Conservation (phyloP, 2,113 vertebrate genomes). For the Stigmatopora argus region DNA sequence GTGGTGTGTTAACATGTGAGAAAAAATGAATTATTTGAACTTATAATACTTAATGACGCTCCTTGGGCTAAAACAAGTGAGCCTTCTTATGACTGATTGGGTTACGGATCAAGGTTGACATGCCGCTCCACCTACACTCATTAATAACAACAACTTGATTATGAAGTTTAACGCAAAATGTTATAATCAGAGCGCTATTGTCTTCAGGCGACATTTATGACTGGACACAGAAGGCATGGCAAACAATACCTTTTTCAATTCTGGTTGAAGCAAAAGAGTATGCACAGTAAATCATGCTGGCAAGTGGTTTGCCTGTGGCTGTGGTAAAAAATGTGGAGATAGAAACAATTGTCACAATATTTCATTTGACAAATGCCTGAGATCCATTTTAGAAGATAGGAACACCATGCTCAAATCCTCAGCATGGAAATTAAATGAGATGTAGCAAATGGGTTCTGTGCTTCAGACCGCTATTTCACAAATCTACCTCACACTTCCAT, state of each 20-base stretch:
- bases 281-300: slow-evolving; percentile 31
- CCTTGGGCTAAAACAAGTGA: slow-evolving; percentile 32
- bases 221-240: slow-evolving; percentile 21
- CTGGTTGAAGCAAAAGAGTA: slow-evolving; percentile 21
- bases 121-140: slow-evolving; percentile 46
- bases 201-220: slow-evolving; percentile 26
- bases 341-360: slow-evolving; percentile 48
- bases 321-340: slow-evolving; percentile 32
- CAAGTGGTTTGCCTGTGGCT: slow-evolving; percentile 36
- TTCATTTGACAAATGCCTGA: slow-evolving; percentile 45
- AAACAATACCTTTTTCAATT: slow-evolving; percentile 28
- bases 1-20: slow-evolving; percentile 43
- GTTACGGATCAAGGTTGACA: slow-evolving; percentile 52
- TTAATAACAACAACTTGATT: slow-evolving; percentile 58
- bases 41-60: slow-evolving; percentile 44
- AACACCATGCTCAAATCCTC: slow-evolving; percentile 52
- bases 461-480: slow-evolving; percentile 39
- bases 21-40: slow-evolving; percentile 52
- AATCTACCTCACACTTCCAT: slow-evolving; percentile 11
- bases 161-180: slow-evolving; percentile 43
- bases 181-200: slow-evolving; percentile 11
- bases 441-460: slow-evolving; percentile 35
- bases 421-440: slow-evolving; percentile 52
- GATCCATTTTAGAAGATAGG: slow-evolving; percentile 66
- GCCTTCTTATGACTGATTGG: slow-evolving; percentile 54